These are phyloP conservation scores for Ypsolopha sequella DNA, from an alignment of 2,888 invertebrate genomes.

Conservation along the genomic window DNA sequence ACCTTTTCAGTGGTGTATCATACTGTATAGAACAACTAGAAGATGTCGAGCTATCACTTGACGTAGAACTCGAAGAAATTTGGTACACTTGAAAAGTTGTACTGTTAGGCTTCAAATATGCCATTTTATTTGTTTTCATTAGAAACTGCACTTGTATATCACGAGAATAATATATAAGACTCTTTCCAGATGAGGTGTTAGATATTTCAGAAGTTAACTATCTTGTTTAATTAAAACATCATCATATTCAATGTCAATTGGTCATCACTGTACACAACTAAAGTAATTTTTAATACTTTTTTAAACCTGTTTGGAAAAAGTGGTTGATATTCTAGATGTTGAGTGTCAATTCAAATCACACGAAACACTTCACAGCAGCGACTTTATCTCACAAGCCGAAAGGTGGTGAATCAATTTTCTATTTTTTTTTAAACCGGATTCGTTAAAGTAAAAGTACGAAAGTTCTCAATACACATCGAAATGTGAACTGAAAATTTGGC, in stretches of 20 bases:
- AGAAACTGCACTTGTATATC: not conserved
- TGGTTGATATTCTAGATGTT: too few species aligned
- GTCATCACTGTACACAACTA: not conserved
- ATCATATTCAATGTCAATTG: too few species aligned
- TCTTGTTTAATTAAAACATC: too few species aligned
- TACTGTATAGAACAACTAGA: slow-evolving; percentile 40
- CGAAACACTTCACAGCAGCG: too few species aligned
- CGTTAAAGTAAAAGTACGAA: not conserved
- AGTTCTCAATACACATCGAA: slow-evolving; percentile 6
- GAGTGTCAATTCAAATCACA: too few species aligned
- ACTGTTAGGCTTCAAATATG: slow-evolving; percentile 27
- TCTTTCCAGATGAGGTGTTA: too few species aligned
- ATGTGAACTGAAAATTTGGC: slow-evolving; percentile 23
- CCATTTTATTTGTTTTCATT: slow-evolving; percentile 11
- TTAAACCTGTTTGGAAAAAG: too few species aligned
- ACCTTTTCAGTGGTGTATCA: slow-evolving; percentile 50
- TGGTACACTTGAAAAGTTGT: slow-evolving; percentile 39
- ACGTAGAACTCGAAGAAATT: slow-evolving; percentile 31
- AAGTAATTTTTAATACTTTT: not conserved
- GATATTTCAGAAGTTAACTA: too few species aligned
- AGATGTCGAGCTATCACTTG: slow-evolving; percentile 42
- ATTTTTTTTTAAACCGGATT: too few species aligned
- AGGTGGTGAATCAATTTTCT: too few species aligned
- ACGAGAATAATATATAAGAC: not conserved
- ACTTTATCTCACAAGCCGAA: too few species aligned